A percentile compares a stretch with the other conserved stretches of the same genome.
phyloP scores from a whole-genome alignment of 1,140 invertebrate genomes.

The Tigriopus japonicus region DNA sequence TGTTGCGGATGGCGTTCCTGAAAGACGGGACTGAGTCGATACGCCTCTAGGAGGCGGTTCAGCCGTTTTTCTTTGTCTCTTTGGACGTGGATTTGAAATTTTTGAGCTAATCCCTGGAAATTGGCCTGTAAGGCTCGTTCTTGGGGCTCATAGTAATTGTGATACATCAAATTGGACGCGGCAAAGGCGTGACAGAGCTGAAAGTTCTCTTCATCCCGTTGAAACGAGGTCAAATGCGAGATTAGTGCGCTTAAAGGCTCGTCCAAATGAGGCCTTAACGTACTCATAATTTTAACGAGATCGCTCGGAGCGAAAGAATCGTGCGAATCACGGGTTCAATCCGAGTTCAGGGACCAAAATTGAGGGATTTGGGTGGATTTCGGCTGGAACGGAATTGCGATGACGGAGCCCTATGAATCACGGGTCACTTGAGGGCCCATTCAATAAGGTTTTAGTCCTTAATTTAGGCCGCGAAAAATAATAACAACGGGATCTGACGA shows the following conservation, averaged over 20 bases:
- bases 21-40: neutral
- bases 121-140: neutral
- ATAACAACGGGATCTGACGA: too few species aligned
- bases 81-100: conserved; percentile 2
- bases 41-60: neutral
- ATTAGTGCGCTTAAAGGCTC: neutral
- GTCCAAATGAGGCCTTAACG: too few species aligned
- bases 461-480: too few species aligned
- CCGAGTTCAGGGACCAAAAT: too few species aligned
- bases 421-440: too few species aligned
- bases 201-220: conserved; percentile 12
- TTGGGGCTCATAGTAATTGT: conserved; percentile 9
- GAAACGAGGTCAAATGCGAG: conserved; percentile 1
- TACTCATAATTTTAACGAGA: too few species aligned
- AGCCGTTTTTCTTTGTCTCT: neutral
- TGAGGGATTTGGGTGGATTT: too few species aligned
- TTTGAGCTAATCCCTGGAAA: neutral
- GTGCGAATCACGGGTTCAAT: too few species aligned
- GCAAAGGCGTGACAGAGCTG: conserved; percentile 6
- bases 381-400: too few species aligned
- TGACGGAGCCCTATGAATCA: too few species aligned
- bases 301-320: too few species aligned
- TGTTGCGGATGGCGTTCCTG: neutral
- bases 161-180: conserved; percentile 12
- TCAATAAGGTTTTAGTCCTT: too few species aligned